A percentile compares a stretch with the other conserved stretches of the same genome.
phyloP scores from a whole-genome alignment of 2,888 invertebrate genomes.

The Perithous albicinctus region DNA sequence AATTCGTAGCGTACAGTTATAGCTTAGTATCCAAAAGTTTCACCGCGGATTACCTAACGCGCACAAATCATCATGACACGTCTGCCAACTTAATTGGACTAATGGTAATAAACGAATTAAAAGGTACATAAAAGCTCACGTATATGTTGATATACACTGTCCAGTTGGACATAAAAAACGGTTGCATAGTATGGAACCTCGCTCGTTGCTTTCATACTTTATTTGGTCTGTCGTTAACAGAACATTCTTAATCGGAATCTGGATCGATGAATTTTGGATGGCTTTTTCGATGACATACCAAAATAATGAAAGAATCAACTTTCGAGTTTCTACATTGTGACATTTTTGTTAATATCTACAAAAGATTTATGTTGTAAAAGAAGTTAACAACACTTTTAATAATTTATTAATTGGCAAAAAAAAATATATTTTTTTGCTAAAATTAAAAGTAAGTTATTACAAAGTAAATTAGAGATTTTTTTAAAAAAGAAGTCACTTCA shows the following conservation, averaged over 20 bases:
- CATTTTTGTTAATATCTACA: neutral
- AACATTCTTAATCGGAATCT: neutral
- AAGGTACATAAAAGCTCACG: neutral
- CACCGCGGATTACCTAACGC: neutral
- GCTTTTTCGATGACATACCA: neutral
- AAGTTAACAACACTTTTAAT: no score
- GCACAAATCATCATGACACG: constrained; percentile 13
- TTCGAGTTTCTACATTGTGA: neutral
- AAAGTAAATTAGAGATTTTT: no score
- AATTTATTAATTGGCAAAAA: no score
- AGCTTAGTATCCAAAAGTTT: constrained; percentile 12
- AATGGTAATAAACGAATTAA: constrained; percentile 45
- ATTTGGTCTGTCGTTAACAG: neutral
- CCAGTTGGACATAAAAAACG: neutral
- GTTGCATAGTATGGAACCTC: neutral
- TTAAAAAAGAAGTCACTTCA: no score
- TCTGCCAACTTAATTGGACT: constrained; percentile 37
- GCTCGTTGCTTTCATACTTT: neutral
- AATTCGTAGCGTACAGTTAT: constrained; percentile 14
- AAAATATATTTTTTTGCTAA: no score
- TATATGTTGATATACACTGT: neutral
- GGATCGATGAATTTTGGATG: neutral
- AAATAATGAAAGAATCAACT: neutral
- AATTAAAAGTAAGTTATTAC: no score
- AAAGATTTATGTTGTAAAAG: no score